Conservation (phyloP, 37 sponge, comb jelly and placozoan genomes). For the Chondrosia reniformis region DNA sequence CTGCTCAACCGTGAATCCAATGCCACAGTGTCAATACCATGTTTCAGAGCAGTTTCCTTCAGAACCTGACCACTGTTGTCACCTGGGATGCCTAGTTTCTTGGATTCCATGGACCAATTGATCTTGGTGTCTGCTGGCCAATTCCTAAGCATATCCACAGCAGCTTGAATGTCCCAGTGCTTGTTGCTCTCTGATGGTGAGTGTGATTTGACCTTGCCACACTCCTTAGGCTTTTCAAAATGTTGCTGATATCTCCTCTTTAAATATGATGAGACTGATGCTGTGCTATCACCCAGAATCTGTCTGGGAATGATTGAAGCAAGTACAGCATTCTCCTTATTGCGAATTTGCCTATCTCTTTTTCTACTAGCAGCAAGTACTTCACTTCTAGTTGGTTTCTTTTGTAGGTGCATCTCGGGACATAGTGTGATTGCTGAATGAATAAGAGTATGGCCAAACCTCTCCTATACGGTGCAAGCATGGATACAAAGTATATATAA, state of each 20-base stretch:
- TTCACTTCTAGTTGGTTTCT: background rate
- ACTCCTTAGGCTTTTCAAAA: background rate
- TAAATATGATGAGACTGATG: background rate
- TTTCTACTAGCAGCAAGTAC: background rate
- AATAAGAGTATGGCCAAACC: background rate
- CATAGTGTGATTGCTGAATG: background rate
- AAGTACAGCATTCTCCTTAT: background rate
- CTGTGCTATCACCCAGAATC: background rate
- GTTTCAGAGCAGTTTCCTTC: constrained; percentile 14
- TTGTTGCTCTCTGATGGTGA: background rate
- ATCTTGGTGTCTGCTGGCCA: background rate
- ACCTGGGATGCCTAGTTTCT: background rate
- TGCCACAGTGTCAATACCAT: background rate
- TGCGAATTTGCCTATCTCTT: constrained; percentile 6
- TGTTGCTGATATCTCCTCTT: background rate
- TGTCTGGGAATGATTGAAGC: background rate
- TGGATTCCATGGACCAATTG: constrained; percentile 15
- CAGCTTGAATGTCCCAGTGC: constrained; percentile 19
- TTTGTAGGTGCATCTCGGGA: background rate
- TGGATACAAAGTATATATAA: background rate
- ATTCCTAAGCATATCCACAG: background rate
- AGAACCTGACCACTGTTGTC: constrained; percentile 25
- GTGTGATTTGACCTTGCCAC: background rate
- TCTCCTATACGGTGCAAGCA: background rate
- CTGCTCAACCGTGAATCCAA: background rate